Conservation (phyloP, 2,888 invertebrate species). For the Pandemis cinnamomeana region DNA sequence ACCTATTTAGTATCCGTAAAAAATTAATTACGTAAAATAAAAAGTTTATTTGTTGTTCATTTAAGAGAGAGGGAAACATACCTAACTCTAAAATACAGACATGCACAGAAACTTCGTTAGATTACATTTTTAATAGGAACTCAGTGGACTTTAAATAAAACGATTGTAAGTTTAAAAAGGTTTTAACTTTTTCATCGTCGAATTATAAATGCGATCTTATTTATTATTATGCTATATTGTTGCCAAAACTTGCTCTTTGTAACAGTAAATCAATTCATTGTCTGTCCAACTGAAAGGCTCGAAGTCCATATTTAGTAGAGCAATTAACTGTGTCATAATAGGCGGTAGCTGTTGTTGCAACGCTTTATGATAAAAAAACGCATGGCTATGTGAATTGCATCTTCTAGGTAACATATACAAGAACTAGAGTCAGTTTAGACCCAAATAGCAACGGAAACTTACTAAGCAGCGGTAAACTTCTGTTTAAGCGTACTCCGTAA, state of each 20-base stretch:
- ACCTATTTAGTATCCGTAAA: no score
- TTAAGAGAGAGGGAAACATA: no score
- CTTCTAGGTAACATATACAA: not conserved
- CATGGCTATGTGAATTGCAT: conserved; percentile 7
- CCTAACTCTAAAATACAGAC: no score
- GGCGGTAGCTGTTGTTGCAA: conserved; percentile 19
- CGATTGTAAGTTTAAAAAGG: no score
- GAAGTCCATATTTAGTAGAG: conserved; percentile 33
- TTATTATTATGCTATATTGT: not conserved
- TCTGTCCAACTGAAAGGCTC: conserved; percentile 25
- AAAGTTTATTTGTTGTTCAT: no score
- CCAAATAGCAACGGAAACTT: no score
- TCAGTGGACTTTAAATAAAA: no score
- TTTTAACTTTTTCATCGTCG: not conserved
- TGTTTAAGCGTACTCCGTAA: no score
- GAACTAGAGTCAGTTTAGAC: not conserved
- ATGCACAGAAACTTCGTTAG: no score
- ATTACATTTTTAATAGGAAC: no score
- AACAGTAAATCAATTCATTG: conserved; percentile 24
- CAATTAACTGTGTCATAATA: conserved; percentile 31
- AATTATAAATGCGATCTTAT: not conserved
- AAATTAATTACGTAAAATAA: no score
- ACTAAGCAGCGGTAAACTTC: no score
- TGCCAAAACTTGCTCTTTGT: conserved; percentile 22
- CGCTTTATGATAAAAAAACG: conserved; percentile 21